These are phyloP conservation scores for Tupaia tana DNA, from an alignment of 2,113 vertebrate genomes.

Conservation along the genomic window DNA sequence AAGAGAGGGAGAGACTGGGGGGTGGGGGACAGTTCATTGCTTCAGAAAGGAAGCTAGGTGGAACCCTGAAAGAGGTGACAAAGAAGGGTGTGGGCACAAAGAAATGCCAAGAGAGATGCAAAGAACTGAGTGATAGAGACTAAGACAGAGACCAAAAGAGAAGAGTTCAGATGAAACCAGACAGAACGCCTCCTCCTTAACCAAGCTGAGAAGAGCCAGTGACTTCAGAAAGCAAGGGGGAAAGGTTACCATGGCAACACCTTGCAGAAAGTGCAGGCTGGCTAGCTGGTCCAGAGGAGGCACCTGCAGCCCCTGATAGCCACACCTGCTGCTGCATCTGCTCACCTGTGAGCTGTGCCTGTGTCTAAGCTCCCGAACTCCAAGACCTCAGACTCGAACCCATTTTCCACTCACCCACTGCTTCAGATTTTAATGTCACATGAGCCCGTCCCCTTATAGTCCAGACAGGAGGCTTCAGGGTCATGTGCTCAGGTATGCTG, in stretches of 20 bases:
- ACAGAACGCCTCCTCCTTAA: not conserved
- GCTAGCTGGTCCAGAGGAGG: not conserved
- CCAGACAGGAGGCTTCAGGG: not conserved
- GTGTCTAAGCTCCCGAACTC: not conserved
- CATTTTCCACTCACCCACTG: accelerated
- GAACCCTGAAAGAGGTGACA: not conserved
- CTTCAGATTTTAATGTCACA: not conserved
- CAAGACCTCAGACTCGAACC: not conserved
- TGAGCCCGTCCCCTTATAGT: not conserved
- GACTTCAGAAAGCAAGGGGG: not conserved
- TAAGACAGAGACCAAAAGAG: not conserved
- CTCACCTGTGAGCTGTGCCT: not conserved
- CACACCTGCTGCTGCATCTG: not conserved
- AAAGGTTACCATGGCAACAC: conserved; percentile 42
- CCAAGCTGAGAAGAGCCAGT: not conserved
- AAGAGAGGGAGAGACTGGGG: not conserved
- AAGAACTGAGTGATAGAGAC: not conserved
- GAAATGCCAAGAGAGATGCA: not conserved
- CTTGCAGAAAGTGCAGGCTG: not conserved
- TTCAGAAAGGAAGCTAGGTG: not conserved
- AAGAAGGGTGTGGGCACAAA: not conserved
- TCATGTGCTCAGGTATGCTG: not conserved
- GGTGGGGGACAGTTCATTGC: not conserved
- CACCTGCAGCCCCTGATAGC: not conserved
- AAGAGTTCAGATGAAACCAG: not conserved